Percentiles rank a stretch among this genome's conserved stretches.
Evolutionary conservation across 2,888 invertebrate species (phyloP).

Genomic region (Osmoderma eremita): DNA sequence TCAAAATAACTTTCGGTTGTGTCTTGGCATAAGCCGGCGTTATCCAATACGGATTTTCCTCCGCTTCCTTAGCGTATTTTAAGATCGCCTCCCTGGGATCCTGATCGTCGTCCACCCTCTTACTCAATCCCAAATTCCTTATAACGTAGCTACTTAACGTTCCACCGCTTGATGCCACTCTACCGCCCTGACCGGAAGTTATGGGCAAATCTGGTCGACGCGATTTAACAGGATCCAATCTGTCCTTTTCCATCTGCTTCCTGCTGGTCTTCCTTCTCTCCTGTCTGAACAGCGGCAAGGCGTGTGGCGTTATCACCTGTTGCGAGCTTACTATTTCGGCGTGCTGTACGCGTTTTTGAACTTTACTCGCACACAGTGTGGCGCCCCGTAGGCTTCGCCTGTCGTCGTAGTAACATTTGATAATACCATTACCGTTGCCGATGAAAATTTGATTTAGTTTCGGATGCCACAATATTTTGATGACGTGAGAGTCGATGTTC

Average conservation of each 20-base stretch:
- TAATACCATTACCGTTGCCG: conserved; percentile 89
- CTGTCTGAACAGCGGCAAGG: conserved; percentile 93
- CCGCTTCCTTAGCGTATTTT: conserved; percentile 94
- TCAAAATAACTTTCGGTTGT: conserved; percentile 87
- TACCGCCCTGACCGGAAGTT: conserved; percentile 90
- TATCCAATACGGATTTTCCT: conserved; percentile 96
- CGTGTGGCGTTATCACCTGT: conserved; percentile 96
- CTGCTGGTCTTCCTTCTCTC: conserved; percentile 88
- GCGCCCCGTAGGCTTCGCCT: conserved; percentile 89
- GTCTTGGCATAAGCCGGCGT: conserved; percentile 90
- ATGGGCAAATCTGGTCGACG: conserved; percentile 86
- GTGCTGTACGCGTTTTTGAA: conserved; percentile 80
- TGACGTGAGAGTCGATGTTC: conserved; percentile 83
- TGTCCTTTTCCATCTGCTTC: conserved; percentile 91
- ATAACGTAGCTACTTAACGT: conserved; percentile 95
- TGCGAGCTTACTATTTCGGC: conserved; percentile 89
- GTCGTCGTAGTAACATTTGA: conserved; percentile 92
- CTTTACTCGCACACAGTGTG: conserved; percentile 86
- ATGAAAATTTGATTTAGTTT: conserved; percentile 97
- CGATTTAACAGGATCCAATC: conserved; percentile 87
- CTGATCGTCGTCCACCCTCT: conserved; percentile 89
- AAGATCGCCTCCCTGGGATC: conserved; percentile 96
- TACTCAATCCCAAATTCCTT: conserved; percentile 92
- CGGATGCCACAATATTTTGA: conserved; percentile 95
- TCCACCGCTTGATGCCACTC: conserved; percentile 93